Base-by-base conservation (phyloP, 1,140 invertebrate genomes). In the Tetramorium parvispinum region DNA sequence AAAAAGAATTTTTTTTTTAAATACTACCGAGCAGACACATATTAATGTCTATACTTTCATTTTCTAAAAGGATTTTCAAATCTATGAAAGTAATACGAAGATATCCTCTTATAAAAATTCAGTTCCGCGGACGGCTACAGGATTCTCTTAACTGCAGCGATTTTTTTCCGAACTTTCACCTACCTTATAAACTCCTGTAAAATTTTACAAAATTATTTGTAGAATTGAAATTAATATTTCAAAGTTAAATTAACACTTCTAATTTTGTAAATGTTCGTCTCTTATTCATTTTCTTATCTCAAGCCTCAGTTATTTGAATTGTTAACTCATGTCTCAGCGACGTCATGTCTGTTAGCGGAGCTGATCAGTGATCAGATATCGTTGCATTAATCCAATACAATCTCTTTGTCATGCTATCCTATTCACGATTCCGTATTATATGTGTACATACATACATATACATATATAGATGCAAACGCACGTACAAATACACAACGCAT, bases 331-430 rank as follows among this genome's bases (percentile, higher is more conserved):
- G n/a, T 71, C 24, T 73, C 40, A 24, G 40, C 13, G 21, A 32
- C 11, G 13, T 46, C 6, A 13, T 6, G 10, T 73, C 49, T 68
- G 51, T 59, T 43, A 71, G 4, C 18, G 32, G 3, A 37, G 24
- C 68, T 32, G 32, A 27, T 59, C 27, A 73, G 43, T 59, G 53
- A 83, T 83, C 40, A 59, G 55, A 83, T 83, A 83, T 83, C 68
- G 10, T 51, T 68, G 77, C 46, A 59, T 75, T 53, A 32, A 43
- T 83, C 53, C 53, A 73, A 81, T 83, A 59, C 53, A 46, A 73
- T 61, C 79, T 83, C 79, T 83, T 59, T 83, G 79, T 75, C 53
- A 73, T 55, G 66, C 53, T 82, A 82, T 82, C 79, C 68, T 18
- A 83, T 75, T 75, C 68, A 75, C 32, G 68, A 61, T 59, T 61